Evolutionary conservation across 2,113 vertebrate genomes (phyloP).

Genomic region (Myiagra hebetior): DNA sequence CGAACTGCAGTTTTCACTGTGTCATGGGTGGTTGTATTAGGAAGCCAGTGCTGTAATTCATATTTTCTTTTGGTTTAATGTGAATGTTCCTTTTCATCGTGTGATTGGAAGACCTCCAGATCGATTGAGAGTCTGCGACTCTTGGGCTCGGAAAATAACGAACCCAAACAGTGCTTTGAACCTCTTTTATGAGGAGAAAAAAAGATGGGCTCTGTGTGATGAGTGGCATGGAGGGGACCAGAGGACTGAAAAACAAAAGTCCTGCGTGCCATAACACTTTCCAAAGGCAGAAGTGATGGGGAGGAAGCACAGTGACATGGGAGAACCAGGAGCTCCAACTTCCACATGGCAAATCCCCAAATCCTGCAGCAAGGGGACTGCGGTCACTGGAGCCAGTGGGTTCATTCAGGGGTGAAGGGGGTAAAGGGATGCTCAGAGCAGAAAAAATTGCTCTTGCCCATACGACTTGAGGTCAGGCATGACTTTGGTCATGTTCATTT

Average conservation of each 20-base stretch:
- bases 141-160: not conserved
- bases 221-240: not conserved
- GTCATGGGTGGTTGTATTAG: not conserved
- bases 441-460: not conserved
- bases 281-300: not conserved
- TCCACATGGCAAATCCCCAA: not conserved
- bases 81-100: not conserved
- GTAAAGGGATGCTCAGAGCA: not conserved
- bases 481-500: not conserved
- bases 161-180: not conserved
- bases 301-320: not conserved
- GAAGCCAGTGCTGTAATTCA: not conserved
- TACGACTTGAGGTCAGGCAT: not conserved
- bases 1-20: not conserved
- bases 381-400: accelerated
- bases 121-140: not conserved
- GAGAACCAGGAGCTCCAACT: accelerated
- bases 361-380: accelerated
- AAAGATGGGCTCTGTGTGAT: not conserved
- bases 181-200: accelerated
- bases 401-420: not conserved
- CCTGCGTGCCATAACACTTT: accelerated
- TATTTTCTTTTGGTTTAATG: not conserved
- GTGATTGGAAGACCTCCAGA: not conserved
- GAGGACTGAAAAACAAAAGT: not conserved